Percentiles rank a stretch among this genome's conserved stretches.
These are phyloP conservation scores for Idaea dimidiata DNA, from an alignment of 2,888 invertebrate species.

Conservation along the genomic window DNA sequence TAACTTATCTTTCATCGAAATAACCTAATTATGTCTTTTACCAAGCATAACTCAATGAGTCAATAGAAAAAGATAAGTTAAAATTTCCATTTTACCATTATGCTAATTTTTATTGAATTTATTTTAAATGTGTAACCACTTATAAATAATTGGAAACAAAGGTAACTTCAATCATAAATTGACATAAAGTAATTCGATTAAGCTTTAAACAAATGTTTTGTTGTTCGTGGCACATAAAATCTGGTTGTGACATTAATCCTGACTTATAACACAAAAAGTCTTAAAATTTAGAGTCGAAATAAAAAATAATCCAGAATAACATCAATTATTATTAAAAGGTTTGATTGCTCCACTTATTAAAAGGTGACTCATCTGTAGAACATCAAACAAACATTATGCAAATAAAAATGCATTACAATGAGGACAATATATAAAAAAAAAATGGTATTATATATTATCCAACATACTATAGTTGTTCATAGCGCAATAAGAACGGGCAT, in stretches of 20 bases:
- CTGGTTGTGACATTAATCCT: slow-evolving; percentile 69
- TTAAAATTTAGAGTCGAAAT: slow-evolving; percentile 70
- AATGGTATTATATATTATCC: neutral
- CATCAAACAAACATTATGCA: neutral
- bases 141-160: slow-evolving; percentile 34
- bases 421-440: neutral
- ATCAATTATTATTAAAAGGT: slow-evolving; percentile 34
- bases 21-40: slow-evolving; percentile 1
- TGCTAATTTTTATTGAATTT: slow-evolving; percentile 3
- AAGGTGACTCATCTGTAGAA: slow-evolving; percentile 30
- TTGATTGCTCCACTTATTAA: slow-evolving; percentile 3
- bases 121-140: slow-evolving; percentile 15
- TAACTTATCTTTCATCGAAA: neutral
- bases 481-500: neutral
- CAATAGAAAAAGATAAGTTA: slow-evolving; percentile 8
- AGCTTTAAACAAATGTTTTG: slow-evolving; percentile 69
- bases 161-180: slow-evolving; percentile 41
- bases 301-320: slow-evolving; percentile 51
- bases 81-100: slow-evolving; percentile 8
- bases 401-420: neutral
- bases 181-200: slow-evolving; percentile 59
- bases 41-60: neutral
- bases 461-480: neutral
- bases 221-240: slow-evolving; percentile 55
- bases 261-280: slow-evolving; percentile 67